Evolutionary conservation across 2,113 vertebrate species (phyloP).

Genomic region (Microcebus lehilahytsara): DNA sequence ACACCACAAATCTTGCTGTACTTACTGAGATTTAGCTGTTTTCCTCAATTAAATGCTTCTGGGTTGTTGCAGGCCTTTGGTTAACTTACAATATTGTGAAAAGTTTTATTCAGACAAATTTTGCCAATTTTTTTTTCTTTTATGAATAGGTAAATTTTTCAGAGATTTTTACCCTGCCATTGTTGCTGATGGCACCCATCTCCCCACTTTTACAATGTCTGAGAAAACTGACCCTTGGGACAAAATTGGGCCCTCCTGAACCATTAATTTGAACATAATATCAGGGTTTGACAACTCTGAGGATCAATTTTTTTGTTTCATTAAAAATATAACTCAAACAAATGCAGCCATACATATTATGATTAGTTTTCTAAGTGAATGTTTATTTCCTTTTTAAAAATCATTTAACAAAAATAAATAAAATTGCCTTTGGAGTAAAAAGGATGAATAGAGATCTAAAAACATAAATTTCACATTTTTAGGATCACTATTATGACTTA

Average conservation of each 20-base stretch:
- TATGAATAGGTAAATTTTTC: background rate
- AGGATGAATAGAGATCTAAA: background rate
- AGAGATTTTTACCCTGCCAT: background rate
- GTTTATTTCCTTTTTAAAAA: background rate
- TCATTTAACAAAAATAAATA: background rate
- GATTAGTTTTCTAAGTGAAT: background rate
- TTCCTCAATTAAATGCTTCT: background rate
- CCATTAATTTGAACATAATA: background rate
- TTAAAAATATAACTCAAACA: background rate
- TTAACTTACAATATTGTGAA: background rate
- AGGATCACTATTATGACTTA: background rate
- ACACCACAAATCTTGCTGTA: background rate
- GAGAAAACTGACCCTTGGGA: background rate
- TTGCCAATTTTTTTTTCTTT: background rate
- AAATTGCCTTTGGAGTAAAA: background rate
- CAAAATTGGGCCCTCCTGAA: background rate
- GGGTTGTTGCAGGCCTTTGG: background rate
- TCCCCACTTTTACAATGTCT: background rate
- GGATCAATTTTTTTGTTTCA: background rate
- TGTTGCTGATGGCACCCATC: background rate
- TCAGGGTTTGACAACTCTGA: background rate
- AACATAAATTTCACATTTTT: background rate
- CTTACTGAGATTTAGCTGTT: background rate
- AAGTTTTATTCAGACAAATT: background rate
- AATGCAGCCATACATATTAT: background rate